These are phyloP conservation scores for Leptogaster cylindrica DNA, from an alignment of 2,888 invertebrate genomes.

Conservation along the genomic window DNA sequence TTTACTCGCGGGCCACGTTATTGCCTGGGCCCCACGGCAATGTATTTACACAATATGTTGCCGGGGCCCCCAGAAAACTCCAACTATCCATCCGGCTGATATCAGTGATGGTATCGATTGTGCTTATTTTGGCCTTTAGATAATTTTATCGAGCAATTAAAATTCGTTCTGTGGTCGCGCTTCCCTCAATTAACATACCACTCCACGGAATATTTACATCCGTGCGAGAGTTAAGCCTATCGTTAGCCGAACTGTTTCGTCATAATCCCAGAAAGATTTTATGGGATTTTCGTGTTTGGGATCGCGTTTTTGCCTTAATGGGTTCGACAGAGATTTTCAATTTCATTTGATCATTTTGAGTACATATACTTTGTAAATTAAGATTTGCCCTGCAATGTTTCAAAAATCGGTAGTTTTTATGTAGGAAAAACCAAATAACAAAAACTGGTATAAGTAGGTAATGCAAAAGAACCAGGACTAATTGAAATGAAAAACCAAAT, in stretches of 20 bases:
- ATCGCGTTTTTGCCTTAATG: neutral
- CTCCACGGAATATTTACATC: constrained; percentile 1
- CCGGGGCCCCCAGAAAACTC: neutral
- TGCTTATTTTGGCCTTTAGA: constrained; percentile 17
- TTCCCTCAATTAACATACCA: constrained; percentile 24
- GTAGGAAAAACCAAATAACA: too few species aligned
- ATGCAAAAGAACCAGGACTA: too few species aligned
- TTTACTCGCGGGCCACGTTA: constrained; percentile 28
- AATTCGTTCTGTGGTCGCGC: constrained; percentile 11
- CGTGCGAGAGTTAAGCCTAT: neutral
- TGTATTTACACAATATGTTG: constrained; percentile 18
- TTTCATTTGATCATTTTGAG: too few species aligned
- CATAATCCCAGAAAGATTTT: neutral
- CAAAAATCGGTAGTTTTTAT: too few species aligned
- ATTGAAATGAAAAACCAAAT: too few species aligned
- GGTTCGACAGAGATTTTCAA: neutral
- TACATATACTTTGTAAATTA: too few species aligned
- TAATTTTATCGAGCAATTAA: constrained; percentile 24
- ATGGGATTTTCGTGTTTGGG: neutral
- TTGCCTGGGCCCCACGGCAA: neutral
- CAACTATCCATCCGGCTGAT: constrained; percentile 14
- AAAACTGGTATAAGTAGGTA: too few species aligned
- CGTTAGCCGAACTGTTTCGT: neutral
- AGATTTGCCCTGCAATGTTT: too few species aligned
- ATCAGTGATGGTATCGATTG: constrained; percentile 1